Percentiles rank a stretch among this genome's conserved stretches.
Conservation (phyloP, 2,797 vertebrate species). For the Gadopsis marmoratus region DNA sequence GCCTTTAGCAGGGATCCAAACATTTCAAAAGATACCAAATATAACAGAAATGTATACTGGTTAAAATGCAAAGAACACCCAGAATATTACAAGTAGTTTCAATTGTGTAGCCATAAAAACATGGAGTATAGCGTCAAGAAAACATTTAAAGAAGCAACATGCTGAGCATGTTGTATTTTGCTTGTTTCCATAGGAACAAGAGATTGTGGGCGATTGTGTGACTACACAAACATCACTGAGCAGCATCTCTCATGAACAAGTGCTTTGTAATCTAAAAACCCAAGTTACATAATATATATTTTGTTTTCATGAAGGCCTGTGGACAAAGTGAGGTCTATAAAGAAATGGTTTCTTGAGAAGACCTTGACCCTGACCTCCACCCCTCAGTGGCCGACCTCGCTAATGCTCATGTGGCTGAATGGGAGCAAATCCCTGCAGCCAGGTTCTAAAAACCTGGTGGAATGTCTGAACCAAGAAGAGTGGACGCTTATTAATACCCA, state of each 20-base stretch:
- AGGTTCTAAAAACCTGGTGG: background rate
- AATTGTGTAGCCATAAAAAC: no score
- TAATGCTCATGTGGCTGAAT: background rate
- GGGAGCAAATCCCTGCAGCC: constrained; percentile 2
- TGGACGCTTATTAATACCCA: background rate
- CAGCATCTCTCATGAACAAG: constrained; percentile 1
- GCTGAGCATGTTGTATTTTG: constrained; percentile 11
- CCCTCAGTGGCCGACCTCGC: background rate
- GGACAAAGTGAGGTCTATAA: background rate
- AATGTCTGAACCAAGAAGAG: background rate
- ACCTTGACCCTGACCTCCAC: background rate
- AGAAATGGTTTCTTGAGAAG: background rate
- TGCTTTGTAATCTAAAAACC: background rate
- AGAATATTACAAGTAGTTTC: background rate
- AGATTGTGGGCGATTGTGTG: constrained; percentile 35
- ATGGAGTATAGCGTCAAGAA: background rate
- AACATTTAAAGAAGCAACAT: background rate
- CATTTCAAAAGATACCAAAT: background rate
- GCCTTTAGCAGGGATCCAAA: background rate
- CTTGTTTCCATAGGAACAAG: constrained; percentile 58
- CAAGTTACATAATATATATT: constrained; percentile 9
- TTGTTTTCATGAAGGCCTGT: background rate
- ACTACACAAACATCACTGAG: constrained; percentile 9
- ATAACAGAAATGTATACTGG: background rate
- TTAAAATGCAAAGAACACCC: no score